phyloP scores from a whole-genome alignment of 2,113 vertebrate species.

The Phyllostomus hastatus region DNA sequence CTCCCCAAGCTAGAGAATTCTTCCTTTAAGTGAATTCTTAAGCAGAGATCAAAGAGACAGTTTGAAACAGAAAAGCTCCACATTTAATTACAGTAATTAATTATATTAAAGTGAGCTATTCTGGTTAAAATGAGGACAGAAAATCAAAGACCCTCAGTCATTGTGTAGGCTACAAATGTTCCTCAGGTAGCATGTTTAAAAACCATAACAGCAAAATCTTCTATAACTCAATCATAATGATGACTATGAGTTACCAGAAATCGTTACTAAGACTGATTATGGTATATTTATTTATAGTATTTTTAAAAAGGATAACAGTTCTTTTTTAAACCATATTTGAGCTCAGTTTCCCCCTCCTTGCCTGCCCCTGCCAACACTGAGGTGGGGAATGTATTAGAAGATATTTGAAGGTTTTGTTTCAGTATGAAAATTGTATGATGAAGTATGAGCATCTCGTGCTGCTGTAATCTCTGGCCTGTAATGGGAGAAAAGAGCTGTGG shows the following conservation, averaged over 20 bases:
- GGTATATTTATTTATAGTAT: background rate
- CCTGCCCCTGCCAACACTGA: background rate
- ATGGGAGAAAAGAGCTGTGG: background rate
- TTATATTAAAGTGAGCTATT: background rate
- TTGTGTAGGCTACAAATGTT: background rate
- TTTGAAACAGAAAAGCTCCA: background rate
- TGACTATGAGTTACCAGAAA: background rate
- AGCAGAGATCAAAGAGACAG: conserved; percentile 1
- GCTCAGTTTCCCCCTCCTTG: background rate
- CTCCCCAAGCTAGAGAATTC: background rate
- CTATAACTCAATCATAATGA: background rate
- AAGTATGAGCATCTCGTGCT: background rate
- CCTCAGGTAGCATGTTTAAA: background rate
- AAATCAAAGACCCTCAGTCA: background rate
- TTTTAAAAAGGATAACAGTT: background rate
- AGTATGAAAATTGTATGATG: background rate
- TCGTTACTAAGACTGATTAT: background rate
- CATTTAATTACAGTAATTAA: conserved; percentile 20
- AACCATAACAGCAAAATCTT: background rate
- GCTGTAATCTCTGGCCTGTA: accelerated
- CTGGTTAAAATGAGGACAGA: background rate
- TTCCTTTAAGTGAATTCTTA: background rate
- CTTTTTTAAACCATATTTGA: background rate
- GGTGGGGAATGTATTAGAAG: background rate
- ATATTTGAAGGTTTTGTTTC: background rate